Base-by-base conservation (phyloP, 2,797 vertebrate species). In the Xenops minutus region DNA sequence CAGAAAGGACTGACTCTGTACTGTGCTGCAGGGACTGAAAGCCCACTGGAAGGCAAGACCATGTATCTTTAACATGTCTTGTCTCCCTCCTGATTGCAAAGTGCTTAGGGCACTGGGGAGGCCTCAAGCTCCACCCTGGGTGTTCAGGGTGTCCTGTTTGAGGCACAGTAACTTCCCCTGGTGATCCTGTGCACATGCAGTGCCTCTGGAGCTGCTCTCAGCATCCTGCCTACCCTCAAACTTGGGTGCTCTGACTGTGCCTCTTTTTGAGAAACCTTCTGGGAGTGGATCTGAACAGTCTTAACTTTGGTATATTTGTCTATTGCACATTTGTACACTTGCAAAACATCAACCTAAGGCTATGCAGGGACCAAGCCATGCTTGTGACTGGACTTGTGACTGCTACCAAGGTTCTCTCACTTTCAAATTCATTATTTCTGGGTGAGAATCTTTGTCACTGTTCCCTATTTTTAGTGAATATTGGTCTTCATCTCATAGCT, bases 401-500 rank as follows among this genome's bases (percentile, higher is more conserved):
- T 78, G 34, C 44, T 73, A 0, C 16, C 37, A 8, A 36, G 17
- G 11, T n/a, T 85, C 32, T 81, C 36, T 73, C 37, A 4, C 41
- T 61, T 61, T 37, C 22, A 55, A 27, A 52, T 49, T 62, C 26
- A 6, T 55, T 48, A 24, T 44, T 36, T 4, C 13, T 29, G 36
- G 18, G 23, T 54, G 18, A 88, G 46, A 88, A 75, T 68, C 54
- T 41, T 46, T 51, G 32, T 15, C n/a, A 52, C 11, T 37, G 9
- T 44, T 78, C 61, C 52, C 48, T 10, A 5, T 6, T 51, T 89
- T 23, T 1, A 30, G 26, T 62, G 55, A 69, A 55, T 34, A 2
- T 18, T 39, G 36, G 19, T 48, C 64, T 74, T 71, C 14, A 17
- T 22, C 1, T 0, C 54, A 1, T 10, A 7, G 27, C 4, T 37